phyloP scores from a whole-genome alignment of 64 coral and sea anemone genomes.

The Acropora yongei region DNA sequence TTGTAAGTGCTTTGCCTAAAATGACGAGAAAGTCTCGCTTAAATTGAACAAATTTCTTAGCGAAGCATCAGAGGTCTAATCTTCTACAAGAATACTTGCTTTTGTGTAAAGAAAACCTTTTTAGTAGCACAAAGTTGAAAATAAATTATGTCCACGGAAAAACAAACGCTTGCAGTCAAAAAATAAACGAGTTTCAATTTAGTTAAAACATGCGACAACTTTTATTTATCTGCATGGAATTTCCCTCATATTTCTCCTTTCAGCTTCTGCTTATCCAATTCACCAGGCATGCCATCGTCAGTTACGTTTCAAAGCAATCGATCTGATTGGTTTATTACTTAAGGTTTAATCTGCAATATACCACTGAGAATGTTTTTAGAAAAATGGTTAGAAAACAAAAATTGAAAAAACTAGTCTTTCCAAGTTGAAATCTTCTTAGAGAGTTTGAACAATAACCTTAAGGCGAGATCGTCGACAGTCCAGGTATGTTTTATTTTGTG shows the following conservation, averaged over 20 bases:
- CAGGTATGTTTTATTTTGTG: too few species aligned
- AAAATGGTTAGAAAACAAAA: neutral
- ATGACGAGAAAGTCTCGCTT: neutral
- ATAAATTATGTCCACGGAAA: too few species aligned
- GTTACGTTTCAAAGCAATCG: neutral
- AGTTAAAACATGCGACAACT: too few species aligned
- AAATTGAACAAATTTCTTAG: neutral
- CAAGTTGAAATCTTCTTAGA: too few species aligned
- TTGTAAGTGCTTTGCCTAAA: slow-evolving; percentile 8
- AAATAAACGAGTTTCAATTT: too few species aligned
- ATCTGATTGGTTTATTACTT: neutral
- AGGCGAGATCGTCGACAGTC: too few species aligned
- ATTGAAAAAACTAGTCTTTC: too few species aligned
- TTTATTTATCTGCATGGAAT: too few species aligned
- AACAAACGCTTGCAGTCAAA: too few species aligned
- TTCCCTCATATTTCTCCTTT: too few species aligned
- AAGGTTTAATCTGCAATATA: neutral
- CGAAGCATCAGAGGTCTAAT: neutral
- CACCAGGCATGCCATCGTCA: neutral
- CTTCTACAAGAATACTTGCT: neutral
- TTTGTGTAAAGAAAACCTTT: neutral
- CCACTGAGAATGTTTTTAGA: neutral
- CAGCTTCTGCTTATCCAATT: neutral
- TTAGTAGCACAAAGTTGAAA: too few species aligned
- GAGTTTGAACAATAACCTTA: too few species aligned